Base-by-base conservation (phyloP, 1,140 invertebrate species). In the Luehdorfia chinensis region DNA sequence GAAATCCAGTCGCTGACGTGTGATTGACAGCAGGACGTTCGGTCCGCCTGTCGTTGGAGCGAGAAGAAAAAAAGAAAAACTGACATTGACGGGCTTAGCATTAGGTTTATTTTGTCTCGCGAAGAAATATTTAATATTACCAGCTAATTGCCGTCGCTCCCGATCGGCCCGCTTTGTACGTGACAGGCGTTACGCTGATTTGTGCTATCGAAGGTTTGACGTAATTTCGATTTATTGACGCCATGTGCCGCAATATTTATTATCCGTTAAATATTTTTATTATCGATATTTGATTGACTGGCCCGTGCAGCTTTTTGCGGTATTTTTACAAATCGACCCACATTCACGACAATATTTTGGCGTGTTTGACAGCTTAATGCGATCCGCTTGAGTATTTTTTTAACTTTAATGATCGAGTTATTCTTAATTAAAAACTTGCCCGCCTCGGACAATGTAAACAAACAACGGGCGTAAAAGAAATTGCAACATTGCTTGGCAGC, bases 1-100 rank as follows among this genome's bases (percentile, higher is more conserved):
- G 63, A 75, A 64, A 69, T 68, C 72, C 75, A 65, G 55, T 36
- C 59, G 72, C 45, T 78, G 77, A 81, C 75, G 67, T 55, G 53
- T 76, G 77, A 81, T 72, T 73, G 77, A 81, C 77, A 59, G 55
- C 33, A 45, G 55, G 59, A 55, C 59, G 55, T 47, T 53, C 39
- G 46, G 56, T 52, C 47, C 50, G 51, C 53, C 47, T 53, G 53
- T 49, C 54, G 50, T 43, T 16, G 43, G 31, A 50, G 59, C 59
- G 59, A 68, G 62, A 62, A 57, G 66, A 53, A 61, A 58, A 62
- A 66, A 61, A 61, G 58, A 70, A 57, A 56, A n/a, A n/a, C n/a
- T 44, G 58, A 65, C 62, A 50, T 53, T 59, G 63, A 75, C 54
- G 59, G 62, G 59, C 56, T 59, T 54, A 65, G 60, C 55, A 34